Conservation (phyloP, 2,113 vertebrate genomes). For the Carassius carassius region DNA sequence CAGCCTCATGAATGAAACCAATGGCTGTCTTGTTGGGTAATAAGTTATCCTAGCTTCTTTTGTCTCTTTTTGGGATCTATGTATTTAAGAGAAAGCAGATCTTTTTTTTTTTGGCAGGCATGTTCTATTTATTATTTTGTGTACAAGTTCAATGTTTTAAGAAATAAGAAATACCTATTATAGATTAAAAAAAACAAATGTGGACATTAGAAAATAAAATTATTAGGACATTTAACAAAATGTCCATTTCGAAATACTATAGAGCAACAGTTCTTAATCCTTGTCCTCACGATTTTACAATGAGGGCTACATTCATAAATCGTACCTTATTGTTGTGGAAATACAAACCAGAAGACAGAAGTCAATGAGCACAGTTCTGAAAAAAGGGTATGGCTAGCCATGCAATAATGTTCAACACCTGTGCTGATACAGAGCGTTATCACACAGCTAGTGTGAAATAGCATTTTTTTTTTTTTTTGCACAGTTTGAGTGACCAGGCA, state of each 20-base stretch:
- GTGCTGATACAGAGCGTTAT: no score
- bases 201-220: neutral
- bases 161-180: neutral
- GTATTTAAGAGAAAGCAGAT: neutral
- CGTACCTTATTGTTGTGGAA: no score
- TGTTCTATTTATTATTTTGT: neutral
- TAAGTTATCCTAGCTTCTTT: neutral
- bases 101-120: neutral
- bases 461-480: no score
- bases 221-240: neutral
- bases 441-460: no score
- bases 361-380: no score
- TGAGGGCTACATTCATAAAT: neutral
- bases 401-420: no score
- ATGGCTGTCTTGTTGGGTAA: neutral
- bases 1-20: slow-evolving; percentile 43
- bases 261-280: neutral
- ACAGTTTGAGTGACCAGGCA: no score
- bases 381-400: no score
- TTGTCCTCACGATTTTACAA: no score
- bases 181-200: neutral
- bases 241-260: neutral
- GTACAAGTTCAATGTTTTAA: neutral
- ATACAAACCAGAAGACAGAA: no score
- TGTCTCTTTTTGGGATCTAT: neutral